Percentiles rank a stretch among this genome's conserved stretches.
Evolutionary conservation across 2,888 invertebrate species (phyloP).

Genomic region (Ecliptopera silaceata): DNA sequence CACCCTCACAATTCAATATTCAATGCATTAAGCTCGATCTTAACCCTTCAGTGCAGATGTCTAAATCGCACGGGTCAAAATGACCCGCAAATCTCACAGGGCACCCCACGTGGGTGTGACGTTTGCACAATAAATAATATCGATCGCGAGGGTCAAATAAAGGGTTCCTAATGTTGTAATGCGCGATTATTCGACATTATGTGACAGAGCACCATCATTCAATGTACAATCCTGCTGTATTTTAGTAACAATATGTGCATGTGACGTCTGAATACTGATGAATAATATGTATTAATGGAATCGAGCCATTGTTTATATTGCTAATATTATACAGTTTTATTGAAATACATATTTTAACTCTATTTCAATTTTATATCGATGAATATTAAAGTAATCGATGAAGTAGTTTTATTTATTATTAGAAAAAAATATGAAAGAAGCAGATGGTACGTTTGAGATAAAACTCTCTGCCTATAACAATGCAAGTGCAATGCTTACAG

Average conservation of each 20-base stretch:
- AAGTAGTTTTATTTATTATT: no score
- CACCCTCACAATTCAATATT: slow-evolving; percentile 23
- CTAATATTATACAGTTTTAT: background rate
- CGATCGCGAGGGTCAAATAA: slow-evolving; percentile 53
- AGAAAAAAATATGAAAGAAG: no score
- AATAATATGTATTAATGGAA: slow-evolving; percentile 30
- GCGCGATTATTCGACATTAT: slow-evolving; percentile 44
- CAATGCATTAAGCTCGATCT: slow-evolving; percentile 15
- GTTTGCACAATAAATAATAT: slow-evolving; percentile 45
- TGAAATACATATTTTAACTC: no score
- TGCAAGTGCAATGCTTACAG: no score
- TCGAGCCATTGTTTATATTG: background rate
- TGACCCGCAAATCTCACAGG: slow-evolving; percentile 45
- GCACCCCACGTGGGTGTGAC: slow-evolving; percentile 47
- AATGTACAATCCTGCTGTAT: slow-evolving; percentile 40
- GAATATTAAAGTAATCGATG: no score
- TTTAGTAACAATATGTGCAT: slow-evolving; percentile 35
- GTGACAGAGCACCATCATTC: slow-evolving; percentile 47
- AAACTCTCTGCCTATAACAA: no score
- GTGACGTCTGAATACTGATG: slow-evolving; percentile 36
- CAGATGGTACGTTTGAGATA: no score
- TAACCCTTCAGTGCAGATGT: slow-evolving; percentile 37
- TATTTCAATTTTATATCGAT: no score
- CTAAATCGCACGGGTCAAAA: slow-evolving; percentile 31
- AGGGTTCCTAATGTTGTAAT: slow-evolving; percentile 47